Evolutionary conservation across 2,797 vertebrate species (phyloP), one percentile per base, ranked within the genome.

Genomic region (Iguana delicatissima): DNA sequence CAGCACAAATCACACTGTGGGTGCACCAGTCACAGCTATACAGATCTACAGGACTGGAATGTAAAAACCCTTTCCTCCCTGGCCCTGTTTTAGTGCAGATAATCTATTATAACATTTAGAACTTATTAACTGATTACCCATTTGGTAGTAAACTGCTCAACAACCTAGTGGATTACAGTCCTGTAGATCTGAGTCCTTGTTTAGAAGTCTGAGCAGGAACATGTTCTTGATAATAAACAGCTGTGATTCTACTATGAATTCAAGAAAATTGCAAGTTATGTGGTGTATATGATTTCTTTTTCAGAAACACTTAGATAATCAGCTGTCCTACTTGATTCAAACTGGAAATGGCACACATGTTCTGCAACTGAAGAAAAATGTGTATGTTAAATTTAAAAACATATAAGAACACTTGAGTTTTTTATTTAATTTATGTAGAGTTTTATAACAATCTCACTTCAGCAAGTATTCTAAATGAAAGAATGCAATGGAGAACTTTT

Each of bases 331-430:
- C 74, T 94, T 92, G 22, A n/a, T 97, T 88, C 88, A 94, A 92
- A 97, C 96, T 89, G 94, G 91, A 92, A 96, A 96, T 76, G 93
- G 93, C 89, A 96, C 96, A 0, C 95, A 96, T 3, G 81, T 95
- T 72, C 93, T 97, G 50, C 95, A 95, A 76, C 94, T 97, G 80
- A 94, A 94, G 93, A 96, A 90, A 92, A 97, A 97, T 85, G 96
- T 95, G 96, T 97, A 97, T 24, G 95, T 91, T 86, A 18, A 72
- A 55, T 14, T 69, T 32, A 69, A 69, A 67, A 29, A 32, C 29
- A 69, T 72, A 24, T 5, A 84, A 89, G 89, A 83, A 82, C 84
- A 59, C 57, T 0, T 59, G 82, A 9, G 9, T 0, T 80, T 62
- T 80, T 0, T 0, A 85, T 46, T 69, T 84, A 88, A 20, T 32